phyloP scores from a whole-genome alignment of 1,140 invertebrate species.

The fruit fly (Drosophila melanogaster) region DNA sequence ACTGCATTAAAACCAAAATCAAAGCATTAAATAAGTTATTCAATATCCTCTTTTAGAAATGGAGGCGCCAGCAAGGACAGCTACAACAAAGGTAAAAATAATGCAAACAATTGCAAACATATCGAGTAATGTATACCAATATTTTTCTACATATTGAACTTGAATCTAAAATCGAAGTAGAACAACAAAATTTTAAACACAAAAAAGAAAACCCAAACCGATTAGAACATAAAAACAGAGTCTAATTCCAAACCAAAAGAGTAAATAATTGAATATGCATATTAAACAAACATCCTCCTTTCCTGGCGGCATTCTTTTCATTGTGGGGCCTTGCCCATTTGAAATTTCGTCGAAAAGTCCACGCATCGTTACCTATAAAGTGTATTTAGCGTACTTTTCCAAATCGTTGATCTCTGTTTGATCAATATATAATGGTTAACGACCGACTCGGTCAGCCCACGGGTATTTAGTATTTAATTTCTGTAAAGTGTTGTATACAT shows the following conservation, averaged over 20 bases:
- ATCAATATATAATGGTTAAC: constrained; percentile 5
- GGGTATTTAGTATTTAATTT: constrained; percentile 15
- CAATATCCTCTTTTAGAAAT: constrained; percentile 93
- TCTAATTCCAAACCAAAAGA: constrained; percentile 12
- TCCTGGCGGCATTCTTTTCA: constrained; percentile 1
- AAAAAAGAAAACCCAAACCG: constrained; percentile 1
- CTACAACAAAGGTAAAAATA: constrained; percentile 94
- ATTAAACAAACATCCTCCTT: constrained; percentile 4
- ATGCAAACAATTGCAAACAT: constrained; percentile 74
- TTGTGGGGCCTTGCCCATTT: constrained; percentile 8
- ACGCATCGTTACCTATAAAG: neutral
- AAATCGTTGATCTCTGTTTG: constrained; percentile 8
- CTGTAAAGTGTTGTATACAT: constrained; percentile 12
- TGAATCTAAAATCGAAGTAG: constrained; percentile 42
- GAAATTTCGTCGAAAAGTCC: constrained; percentile 13
- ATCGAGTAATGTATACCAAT: constrained; percentile 83
- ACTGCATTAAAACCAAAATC: constrained; percentile 86
- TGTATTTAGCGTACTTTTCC: constrained; percentile 19
- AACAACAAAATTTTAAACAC: constrained; percentile 3
- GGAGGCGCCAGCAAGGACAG: constrained; percentile 93
- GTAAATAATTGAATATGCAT: neutral
- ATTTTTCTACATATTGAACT: constrained; percentile 75
- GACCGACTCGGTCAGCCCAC: constrained; percentile 8
- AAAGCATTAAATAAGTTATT: constrained; percentile 88
- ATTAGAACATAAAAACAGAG: constrained; percentile 22